Percentiles rank a stretch among this genome's conserved stretches.
phyloP scores from a whole-genome alignment of 2,113 vertebrate genomes.

The Corythoichthys haematopterus region DNA sequence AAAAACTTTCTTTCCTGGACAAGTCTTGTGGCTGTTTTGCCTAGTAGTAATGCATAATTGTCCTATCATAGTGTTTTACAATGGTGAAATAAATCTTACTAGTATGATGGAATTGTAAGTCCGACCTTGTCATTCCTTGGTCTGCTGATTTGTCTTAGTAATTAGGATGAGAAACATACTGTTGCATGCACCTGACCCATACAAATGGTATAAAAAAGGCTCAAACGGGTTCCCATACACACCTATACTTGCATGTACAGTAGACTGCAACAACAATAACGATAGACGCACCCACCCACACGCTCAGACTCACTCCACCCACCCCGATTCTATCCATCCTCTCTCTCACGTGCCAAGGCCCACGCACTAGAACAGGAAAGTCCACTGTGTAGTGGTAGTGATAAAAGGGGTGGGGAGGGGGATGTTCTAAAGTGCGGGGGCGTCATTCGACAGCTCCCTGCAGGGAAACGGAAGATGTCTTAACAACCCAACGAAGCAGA shows the following conservation, averaged over 20 bases:
- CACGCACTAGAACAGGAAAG: constrained; percentile 37
- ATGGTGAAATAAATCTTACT: too few relatives aligned
- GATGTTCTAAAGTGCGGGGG: constrained; percentile 32
- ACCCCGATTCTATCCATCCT: not conserved
- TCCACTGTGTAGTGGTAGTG: constrained; percentile 31
- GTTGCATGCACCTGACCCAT: not conserved
- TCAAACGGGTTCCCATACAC: not conserved
- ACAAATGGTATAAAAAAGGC: not conserved
- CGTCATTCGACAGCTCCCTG: constrained; percentile 34
- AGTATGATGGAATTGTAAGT: too few relatives aligned
- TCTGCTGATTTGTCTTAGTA: not conserved
- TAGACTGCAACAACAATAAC: constrained; percentile 24
- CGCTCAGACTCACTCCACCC: not conserved
- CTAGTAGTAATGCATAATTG: too few relatives aligned
- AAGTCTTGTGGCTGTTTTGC: too few relatives aligned
- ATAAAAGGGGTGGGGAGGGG: not conserved
- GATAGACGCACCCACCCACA: constrained; percentile 13
- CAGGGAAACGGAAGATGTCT: constrained; percentile 20
- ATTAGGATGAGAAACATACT: not conserved
- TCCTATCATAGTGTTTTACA: too few relatives aligned
- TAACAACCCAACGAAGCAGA: constrained; percentile 40
- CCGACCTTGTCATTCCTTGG: not conserved
- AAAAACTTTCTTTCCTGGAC: too few relatives aligned
- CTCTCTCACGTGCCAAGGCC: constrained; percentile 52
- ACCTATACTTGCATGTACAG: not conserved